Evolutionary conservation across 35 echinoderm and acorn worm genomes (phyloP).

Genomic region (Apostichopus japonicus): DNA sequence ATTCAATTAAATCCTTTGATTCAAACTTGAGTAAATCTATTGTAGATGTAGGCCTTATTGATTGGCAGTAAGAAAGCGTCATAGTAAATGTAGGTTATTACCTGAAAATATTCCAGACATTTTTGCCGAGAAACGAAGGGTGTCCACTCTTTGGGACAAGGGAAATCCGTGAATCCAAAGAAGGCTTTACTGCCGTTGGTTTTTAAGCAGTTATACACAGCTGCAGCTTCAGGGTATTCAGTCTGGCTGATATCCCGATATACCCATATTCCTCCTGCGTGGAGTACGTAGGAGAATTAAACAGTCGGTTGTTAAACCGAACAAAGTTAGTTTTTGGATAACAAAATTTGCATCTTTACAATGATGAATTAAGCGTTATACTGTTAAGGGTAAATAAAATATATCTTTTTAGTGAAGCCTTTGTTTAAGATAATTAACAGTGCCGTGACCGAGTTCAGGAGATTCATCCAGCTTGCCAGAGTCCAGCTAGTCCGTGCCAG

Average conservation of each 20-base stretch:
- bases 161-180: slow-evolving; percentile 46
- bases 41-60: too few relatives aligned
- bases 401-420: too few relatives aligned
- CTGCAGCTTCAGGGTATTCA: background rate
- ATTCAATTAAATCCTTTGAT: too few relatives aligned
- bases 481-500: too few relatives aligned
- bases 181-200: slow-evolving; percentile 51
- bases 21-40: too few relatives aligned
- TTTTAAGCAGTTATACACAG: slow-evolving; percentile 24
- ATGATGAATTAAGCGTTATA: too few relatives aligned
- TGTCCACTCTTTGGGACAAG: slow-evolving; percentile 14
- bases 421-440: too few relatives aligned
- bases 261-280: slow-evolving; percentile 32
- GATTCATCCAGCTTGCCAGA: background rate
- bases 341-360: too few relatives aligned
- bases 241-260: background rate
- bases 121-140: slow-evolving; percentile 18
- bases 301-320: too few relatives aligned
- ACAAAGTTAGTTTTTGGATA: too few relatives aligned
- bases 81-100: background rate
- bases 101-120: slow-evolving; percentile 39
- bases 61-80: background rate
- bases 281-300: too few relatives aligned
- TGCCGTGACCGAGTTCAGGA: background rate
- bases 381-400: too few relatives aligned